Percentiles rank a stretch among this genome's conserved stretches.
Evolutionary conservation across 2,888 invertebrate species (phyloP).

Genomic region (Tetragonula carbonaria): DNA sequence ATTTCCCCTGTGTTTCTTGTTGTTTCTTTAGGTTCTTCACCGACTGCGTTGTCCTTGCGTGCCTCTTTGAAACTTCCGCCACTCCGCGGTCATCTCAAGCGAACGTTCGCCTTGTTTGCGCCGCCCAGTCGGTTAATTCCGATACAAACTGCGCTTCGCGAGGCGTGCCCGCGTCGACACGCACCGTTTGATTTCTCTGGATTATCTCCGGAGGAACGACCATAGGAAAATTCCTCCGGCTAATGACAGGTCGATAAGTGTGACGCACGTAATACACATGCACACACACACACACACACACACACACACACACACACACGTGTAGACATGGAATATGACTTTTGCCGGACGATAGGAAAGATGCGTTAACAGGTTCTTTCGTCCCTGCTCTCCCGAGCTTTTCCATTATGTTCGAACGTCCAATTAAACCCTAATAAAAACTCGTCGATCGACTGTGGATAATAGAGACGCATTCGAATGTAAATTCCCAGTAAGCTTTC

Average conservation of each 20-base stretch:
- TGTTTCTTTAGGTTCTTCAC: conserved; percentile 33
- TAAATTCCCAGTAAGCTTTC: conserved; percentile 16
- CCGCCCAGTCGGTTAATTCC: conserved; percentile 51
- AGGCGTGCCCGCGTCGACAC: conserved; percentile 24
- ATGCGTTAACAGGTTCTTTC: background rate
- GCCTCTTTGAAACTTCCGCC: conserved; percentile 37
- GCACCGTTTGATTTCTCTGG: background rate
- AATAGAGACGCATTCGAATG: conserved; percentile 36
- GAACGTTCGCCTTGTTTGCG: conserved; percentile 16
- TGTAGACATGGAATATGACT: background rate
- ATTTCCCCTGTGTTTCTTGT: conserved; percentile 39
- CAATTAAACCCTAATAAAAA: conserved; percentile 71
- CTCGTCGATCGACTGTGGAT: conserved; percentile 58
- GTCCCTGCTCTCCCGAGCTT: background rate
- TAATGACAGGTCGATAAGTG: background rate
- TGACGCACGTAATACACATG: background rate
- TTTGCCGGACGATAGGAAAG: background rate
- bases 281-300: too few species aligned
- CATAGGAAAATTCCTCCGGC: background rate
- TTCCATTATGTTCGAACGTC: conserved; percentile 33
- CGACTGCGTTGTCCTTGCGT: conserved; percentile 26
- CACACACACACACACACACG: background rate
- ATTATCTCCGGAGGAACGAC: background rate
- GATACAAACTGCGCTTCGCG: conserved; percentile 52
- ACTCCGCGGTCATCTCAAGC: conserved; percentile 46